Evolutionary conservation across 2,113 vertebrate genomes (phyloP).

Genomic region (Maccullochella peelii): DNA sequence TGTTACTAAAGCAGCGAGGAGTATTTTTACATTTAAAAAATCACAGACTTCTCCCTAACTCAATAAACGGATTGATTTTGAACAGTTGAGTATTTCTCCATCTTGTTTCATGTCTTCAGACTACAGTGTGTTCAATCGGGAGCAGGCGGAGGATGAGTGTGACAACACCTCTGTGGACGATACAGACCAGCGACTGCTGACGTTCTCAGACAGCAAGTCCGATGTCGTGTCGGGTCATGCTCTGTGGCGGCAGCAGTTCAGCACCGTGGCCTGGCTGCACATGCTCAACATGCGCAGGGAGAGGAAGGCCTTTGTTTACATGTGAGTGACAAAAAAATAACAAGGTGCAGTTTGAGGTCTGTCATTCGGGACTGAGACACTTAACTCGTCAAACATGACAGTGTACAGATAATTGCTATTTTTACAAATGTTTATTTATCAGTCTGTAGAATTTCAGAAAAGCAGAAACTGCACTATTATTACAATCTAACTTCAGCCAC

Average conservation of each 20-base stretch:
- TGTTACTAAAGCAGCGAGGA: neutral
- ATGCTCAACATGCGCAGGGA: slow-evolving; percentile 91
- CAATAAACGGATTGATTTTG: neutral
- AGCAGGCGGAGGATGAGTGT: slow-evolving; percentile 86
- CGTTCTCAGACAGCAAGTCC: slow-evolving; percentile 86
- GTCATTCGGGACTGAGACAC: neutral
- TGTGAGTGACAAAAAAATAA: slow-evolving; percentile 69
- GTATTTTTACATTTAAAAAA: neutral
- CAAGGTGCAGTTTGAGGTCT: neutral
- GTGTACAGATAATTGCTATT: too few species aligned
- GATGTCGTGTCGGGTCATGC: slow-evolving; percentile 78
- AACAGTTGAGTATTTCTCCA: neutral
- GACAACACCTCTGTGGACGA: slow-evolving; percentile 87
- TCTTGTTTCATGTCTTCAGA: slow-evolving; percentile 78
- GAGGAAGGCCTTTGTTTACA: slow-evolving; percentile 88
- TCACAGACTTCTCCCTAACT: neutral
- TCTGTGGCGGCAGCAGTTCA: slow-evolving; percentile 95
- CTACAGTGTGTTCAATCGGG: slow-evolving; percentile 92
- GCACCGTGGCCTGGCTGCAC: slow-evolving; percentile 90
- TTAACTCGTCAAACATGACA: neutral
- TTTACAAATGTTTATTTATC: too few species aligned
- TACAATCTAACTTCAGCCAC: too few species aligned
- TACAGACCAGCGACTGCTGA: slow-evolving; percentile 91
- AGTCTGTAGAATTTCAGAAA: too few species aligned
- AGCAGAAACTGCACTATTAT: too few species aligned